Conservation (phyloP, 2,113 vertebrate genomes). For the Loxodonta africana region DNA sequence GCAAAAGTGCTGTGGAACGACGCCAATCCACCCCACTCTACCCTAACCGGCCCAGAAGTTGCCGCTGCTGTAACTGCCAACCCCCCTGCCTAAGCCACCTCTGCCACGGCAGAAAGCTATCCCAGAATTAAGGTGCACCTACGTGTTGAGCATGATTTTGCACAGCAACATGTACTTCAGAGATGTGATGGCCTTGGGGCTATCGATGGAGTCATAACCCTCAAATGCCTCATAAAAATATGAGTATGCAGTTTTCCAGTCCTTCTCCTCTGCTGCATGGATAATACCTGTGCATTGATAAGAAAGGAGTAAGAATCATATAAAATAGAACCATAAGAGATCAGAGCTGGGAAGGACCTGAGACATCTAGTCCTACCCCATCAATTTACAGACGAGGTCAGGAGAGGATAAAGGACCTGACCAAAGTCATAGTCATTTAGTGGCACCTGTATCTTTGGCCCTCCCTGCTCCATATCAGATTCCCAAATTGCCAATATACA, state of each 20-base stretch:
- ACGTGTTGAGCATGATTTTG: conserved; percentile 99
- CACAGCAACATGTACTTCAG: conserved; percentile 99
- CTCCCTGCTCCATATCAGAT: neutral
- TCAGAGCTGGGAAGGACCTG: conserved; percentile 16
- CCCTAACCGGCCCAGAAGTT: neutral
- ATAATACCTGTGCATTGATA: conserved; percentile 93
- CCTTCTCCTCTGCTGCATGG: conserved; percentile 99
- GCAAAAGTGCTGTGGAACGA: neutral
- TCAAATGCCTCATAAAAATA: conserved; percentile 99
- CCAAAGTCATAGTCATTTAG: conserved; percentile 33
- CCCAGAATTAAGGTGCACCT: conserved; percentile 83
- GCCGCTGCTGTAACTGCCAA: neutral
- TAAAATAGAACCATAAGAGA: conserved; percentile 47
- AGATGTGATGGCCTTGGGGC: conserved; percentile 96
- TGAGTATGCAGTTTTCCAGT: conserved; percentile 99
- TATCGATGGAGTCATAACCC: conserved; percentile 98
- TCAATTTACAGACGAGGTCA: conserved; percentile 3
- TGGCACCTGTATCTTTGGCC: neutral
- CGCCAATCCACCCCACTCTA: neutral
- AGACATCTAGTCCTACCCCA: conserved; percentile 26
- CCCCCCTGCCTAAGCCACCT: neutral
- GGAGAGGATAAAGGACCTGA: conserved; percentile 19
- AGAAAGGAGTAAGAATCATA: conserved; percentile 46
- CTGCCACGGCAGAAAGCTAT: neutral
- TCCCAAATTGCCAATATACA: conserved; percentile 16